phyloP scores from a whole-genome alignment of 2,888 invertebrate species.

The Oscheius sp. region DNA sequence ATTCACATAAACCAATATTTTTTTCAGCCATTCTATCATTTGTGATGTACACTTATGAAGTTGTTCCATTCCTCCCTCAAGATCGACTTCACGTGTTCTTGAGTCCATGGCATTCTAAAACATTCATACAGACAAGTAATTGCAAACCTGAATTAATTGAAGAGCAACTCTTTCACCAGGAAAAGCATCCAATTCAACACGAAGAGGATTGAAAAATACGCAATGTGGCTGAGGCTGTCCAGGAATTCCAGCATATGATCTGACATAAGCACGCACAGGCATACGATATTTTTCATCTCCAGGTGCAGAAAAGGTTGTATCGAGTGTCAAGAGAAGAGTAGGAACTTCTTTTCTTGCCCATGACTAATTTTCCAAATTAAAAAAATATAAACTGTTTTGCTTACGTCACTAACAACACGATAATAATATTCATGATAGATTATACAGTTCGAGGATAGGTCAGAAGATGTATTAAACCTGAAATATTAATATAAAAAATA shows the following conservation, averaged over 20 bases:
- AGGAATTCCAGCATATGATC: slow-evolving; percentile 89
- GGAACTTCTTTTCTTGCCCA: slow-evolving; percentile 59
- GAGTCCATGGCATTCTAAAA: slow-evolving; percentile 59
- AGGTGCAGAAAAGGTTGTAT: slow-evolving; percentile 81
- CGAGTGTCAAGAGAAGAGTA: slow-evolving; percentile 84
- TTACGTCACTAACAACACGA: slow-evolving; percentile 58
- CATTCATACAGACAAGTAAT: not conserved
- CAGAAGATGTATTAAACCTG: slow-evolving; percentile 88
- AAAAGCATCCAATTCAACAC: slow-evolving; percentile 86
- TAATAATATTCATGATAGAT: slow-evolving; percentile 69
- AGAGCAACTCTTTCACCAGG: slow-evolving; percentile 83
- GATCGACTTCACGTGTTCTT: slow-evolving; percentile 75
- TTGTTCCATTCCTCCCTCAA: slow-evolving; percentile 77
- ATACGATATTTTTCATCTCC: slow-evolving; percentile 79
- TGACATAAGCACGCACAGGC: slow-evolving; percentile 92
- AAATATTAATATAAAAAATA: slow-evolving; percentile 21
- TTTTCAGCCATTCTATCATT: slow-evolving; percentile 74
- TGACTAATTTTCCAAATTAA: slow-evolving; percentile 21
- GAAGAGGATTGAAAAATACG: slow-evolving; percentile 85
- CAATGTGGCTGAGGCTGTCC: slow-evolving; percentile 90
- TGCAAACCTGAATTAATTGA: slow-evolving; percentile 51
- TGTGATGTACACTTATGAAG: slow-evolving; percentile 85
- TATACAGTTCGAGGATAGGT: slow-evolving; percentile 82
- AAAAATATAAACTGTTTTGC: not conserved
- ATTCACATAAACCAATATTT: slow-evolving; percentile 77